Evolutionary conservation across 2,113 vertebrate species (phyloP).

Genomic region (Rynchops niger): DNA sequence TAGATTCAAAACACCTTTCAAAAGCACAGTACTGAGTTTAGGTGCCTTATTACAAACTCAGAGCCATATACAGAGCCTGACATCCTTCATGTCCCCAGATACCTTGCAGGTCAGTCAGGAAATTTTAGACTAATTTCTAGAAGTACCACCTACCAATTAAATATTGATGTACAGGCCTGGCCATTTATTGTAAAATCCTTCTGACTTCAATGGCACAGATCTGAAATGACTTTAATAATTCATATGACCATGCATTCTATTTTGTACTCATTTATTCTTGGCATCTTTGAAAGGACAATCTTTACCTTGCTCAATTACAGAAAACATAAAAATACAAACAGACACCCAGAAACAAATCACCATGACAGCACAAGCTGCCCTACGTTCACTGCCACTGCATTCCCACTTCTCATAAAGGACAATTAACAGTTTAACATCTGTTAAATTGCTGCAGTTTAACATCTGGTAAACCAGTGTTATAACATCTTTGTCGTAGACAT

Average conservation of each 20-base stretch:
- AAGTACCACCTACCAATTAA: background rate
- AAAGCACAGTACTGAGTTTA: background rate
- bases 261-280: background rate
- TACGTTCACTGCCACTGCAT: background rate
- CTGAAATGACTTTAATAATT: background rate
- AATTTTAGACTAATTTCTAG: background rate
- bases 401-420: background rate
- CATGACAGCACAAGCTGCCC: background rate
- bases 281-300: background rate
- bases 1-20: background rate
- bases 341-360: background rate
- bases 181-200: background rate
- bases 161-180: background rate
- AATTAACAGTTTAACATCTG: background rate
- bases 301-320: background rate
- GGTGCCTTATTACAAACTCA: background rate
- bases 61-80: too few relatives aligned
- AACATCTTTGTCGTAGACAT: background rate
- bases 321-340: background rate
- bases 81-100: background rate
- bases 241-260: background rate
- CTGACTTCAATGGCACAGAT: background rate
- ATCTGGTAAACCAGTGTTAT: background rate
- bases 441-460: background rate
- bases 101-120: background rate